phyloP scores from a whole-genome alignment of 2,113 vertebrate genomes.

The Ciconia stormi region DNA sequence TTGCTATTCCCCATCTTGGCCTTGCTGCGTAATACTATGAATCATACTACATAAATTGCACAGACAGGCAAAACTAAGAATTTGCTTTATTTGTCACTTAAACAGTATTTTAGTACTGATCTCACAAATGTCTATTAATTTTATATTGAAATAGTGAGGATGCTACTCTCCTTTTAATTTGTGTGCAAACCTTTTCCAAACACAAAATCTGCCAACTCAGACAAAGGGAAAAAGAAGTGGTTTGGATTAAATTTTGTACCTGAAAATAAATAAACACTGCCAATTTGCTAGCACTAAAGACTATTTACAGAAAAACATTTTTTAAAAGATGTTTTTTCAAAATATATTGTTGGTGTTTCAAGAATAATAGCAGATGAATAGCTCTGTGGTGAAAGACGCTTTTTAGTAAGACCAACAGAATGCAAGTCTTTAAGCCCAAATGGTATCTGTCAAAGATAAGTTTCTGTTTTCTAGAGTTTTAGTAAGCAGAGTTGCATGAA shows the following conservation, averaged over 20 bases:
- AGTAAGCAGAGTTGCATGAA: not conserved
- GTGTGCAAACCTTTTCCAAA: not conserved
- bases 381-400: not conserved
- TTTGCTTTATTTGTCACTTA: slow-evolving; percentile 12
- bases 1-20: slow-evolving; percentile 9
- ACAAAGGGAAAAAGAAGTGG: not conserved
- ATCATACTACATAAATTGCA: not conserved
- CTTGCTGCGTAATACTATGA: not conserved
- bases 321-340: not conserved
- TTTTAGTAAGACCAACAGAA: not conserved
- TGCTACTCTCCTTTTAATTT: not conserved
- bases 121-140: not conserved
- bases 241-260: not conserved
- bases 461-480: not conserved
- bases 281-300: not conserved
- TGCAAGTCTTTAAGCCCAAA: not conserved
- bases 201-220: not conserved
- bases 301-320: not conserved
- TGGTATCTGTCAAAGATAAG: not conserved
- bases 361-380: not conserved
- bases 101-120: not conserved
- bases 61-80: not conserved
- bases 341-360: not conserved
- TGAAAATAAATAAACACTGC: not conserved
- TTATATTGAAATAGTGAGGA: not conserved